Base-by-base conservation (phyloP, 2,888 invertebrate species). In the Drepanosiphum platanoidis region DNA sequence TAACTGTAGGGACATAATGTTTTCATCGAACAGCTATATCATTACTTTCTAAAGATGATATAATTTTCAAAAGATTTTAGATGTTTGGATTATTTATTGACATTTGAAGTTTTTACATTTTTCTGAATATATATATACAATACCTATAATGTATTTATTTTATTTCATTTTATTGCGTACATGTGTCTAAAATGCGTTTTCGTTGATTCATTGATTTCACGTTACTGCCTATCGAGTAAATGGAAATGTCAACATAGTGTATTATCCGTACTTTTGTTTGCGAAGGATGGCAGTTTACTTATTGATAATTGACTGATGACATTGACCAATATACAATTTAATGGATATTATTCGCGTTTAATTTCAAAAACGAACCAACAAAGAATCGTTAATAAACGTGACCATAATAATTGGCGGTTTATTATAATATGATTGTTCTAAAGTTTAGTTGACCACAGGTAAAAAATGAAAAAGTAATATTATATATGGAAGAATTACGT, bases 301-400 rank as follows among this genome's bases (percentile, higher is more conserved):
- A 32, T 64, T n/a, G 32, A 42, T 74, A 74, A 39, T 74, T 74
- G 46, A 7, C n/a, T 74, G 52, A 46, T 74, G 72, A 46, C 72
- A 72, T 74, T 52, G 74, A 74, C 74, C 32, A 74, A 74, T 74
- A 74, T 52, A 15, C 5, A 74, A 32, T 74, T 74, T 74, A 74
- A 74, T 52, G 32, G 32, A 74, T n/a, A 30, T 46, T 74, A 74
- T 52, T 46, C 30, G 27, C 30, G 22, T 11, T 72, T 39, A 30
- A 30, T 72, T 46, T 72, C 30, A 30, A 72, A 30, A 72, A 42
- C 30, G 30, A 39, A 27, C 71, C 39, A 71, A 71, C 39, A 27
- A 27, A 71, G 52, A 71, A 39, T 39, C 15, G 15, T 39, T 71
- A 71, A 39, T 68, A 68, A 22, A 27, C 32, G 34, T 68, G 15